Evolutionary conservation across 2,113 vertebrate species (phyloP), one percentile per base, ranked within the genome.

Genomic region (human (Homo sapiens)): DNA sequence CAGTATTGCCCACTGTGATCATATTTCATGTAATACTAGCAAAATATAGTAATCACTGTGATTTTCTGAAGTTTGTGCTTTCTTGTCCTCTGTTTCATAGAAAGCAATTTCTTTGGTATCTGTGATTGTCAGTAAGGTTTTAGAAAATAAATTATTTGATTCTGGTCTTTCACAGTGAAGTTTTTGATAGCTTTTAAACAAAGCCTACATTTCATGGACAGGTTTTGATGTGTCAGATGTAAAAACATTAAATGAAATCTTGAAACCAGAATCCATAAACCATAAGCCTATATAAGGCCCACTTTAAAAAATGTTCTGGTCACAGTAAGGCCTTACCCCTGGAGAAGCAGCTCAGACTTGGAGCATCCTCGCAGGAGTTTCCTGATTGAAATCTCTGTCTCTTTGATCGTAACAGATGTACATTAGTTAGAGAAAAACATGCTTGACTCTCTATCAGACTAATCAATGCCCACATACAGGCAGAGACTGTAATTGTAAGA

Each of bases 121-220:
- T 87, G 10, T 57, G 66, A 55, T 93, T 66, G 10, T 93, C 78
- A 89, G 4, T 68, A 73, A 87, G 35, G 59, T 82, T 93, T 96
- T 91, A 38, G 80, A 8, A 25, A 45, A 73, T 81, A 32, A 25
- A 10, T 9, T 35, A 48, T 17, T 13, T 83, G 64, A 87, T 57
- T 87, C 0, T 70, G 57, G 14, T 87, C 3, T 52, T 88, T 5
- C 6, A 78, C 10, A 82, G 18, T 90, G n/a, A 93, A 89, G 8
- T 45, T 94, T 94, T 82, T 48, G 10, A 76, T 59, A 57, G 23
- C 35, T 75, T 97, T 97, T 89, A 45, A 90, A 64, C 5, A 84
- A 92, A 90, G 11, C 48, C 22, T 95, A 76, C 9, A 57, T 91
- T 93, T 88, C 84, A 57, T 43, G 2, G 16, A 40, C 30, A n/a